Percentiles rank a stretch among this genome's conserved stretches.
Conservation (phyloP, 2,888 invertebrate genomes). For the Nesidiocoris tenuis region DNA sequence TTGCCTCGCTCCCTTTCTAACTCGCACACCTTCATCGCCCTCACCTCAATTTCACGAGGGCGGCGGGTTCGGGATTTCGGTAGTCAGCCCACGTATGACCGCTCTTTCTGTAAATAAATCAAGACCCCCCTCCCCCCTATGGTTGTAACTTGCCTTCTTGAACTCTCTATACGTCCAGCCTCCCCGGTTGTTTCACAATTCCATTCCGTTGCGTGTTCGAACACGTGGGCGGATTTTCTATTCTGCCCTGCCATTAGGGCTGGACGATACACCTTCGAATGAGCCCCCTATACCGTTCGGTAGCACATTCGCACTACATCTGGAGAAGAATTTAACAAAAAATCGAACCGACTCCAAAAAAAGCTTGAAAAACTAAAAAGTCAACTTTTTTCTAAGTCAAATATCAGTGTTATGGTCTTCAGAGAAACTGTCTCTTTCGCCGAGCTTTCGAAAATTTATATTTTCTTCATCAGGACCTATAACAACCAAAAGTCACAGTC, state of each 20-base stretch:
- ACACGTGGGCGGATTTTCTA: background rate
- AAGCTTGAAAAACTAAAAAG: no score
- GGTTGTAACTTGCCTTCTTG: background rate
- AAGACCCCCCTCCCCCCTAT: background rate
- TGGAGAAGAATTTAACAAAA: no score
- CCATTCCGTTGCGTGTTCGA: background rate
- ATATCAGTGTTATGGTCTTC: no score
- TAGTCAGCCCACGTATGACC: conserved; percentile 31
- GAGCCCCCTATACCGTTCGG: background rate
- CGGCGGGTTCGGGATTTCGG: conserved; percentile 1
- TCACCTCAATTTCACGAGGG: background rate
- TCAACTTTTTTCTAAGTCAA: no score
- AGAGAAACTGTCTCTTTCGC: no score
- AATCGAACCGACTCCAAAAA: no score
- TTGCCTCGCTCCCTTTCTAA: no score
- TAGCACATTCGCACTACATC: no score
- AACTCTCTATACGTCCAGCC: background rate
- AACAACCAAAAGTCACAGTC: no score
- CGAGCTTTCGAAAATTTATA: no score
- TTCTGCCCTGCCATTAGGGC: background rate
- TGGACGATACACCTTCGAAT: background rate
- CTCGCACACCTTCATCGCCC: no score
- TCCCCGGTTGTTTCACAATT: background rate
- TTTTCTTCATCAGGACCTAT: no score
- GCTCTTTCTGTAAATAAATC: conserved; percentile 37